Base-by-base conservation (phyloP, 2,113 vertebrate species). In the Aegithalos caudatus region DNA sequence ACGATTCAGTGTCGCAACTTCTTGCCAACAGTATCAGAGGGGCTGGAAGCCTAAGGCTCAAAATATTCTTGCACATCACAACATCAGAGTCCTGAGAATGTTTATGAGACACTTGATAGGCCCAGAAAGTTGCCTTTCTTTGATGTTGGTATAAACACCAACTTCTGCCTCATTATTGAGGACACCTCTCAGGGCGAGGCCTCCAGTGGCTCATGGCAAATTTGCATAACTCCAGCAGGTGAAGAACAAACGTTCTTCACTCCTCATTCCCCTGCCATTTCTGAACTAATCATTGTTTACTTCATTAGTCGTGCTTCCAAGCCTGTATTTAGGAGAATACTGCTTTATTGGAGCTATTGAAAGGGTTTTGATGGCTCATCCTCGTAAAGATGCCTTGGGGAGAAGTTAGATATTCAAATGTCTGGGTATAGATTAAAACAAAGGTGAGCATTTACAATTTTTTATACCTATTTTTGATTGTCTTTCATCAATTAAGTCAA, bases 401-500 rank as follows among this genome's bases (percentile, higher is more conserved):
- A 92, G 10, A 81, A 88, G 31, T 90, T 81, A 73, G 47, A 31
- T 94, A 74, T 78, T 92, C 80, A 95, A 78, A 90, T 71, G 19
- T 47, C 58, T 81, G 35, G 19, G 14, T 70, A 24, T 27, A 78
- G 76, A 70, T 83, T 56, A 73, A 94, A 93, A 88, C 14, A 47
- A 94, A 92, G 51, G 47, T 29, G 38, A 88, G 13, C 31, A 51
- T 66, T 83, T 83, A 47, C 6, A 45, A 23, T 16, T 78, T 83
- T 88, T 93, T 92, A 58, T 78, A 56, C 48, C 25, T 86, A 38
- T 81, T 93, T 94, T 87, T 90, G 17, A 71, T 84, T 12, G 5
- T 45, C 60, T 95, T 92, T 92, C 57, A 87, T 91, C n/a, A 67
- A 54, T 91, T 85, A 96, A 91, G 31, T 64, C 48, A 78, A 66